Evolutionary conservation across 2,888 invertebrate genomes (phyloP), one percentile per base, ranked within the genome.

Genomic region (Fissipunctia ypsillon): DNA sequence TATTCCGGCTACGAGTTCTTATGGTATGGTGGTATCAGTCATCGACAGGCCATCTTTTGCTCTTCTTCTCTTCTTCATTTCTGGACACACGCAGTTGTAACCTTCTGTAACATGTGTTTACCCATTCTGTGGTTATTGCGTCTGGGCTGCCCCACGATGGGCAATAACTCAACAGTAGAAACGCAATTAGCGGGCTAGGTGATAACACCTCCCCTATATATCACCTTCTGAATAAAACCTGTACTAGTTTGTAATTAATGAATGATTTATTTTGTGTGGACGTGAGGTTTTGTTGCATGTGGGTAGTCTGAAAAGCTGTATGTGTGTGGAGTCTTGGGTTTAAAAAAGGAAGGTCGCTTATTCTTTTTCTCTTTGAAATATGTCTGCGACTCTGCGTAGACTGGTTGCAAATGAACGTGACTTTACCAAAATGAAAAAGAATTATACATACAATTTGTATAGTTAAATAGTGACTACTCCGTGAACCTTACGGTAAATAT

Each of bases 101-200:
- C 71, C 66, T 82, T 71, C 68, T 85, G 67, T 25, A 50, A 12
- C 38, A 59, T 41, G 38, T 25, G n/a, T 41, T 31, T 41, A 68
- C n/a, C 31, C 38, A 70, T 63, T 65, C 54, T 50, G 73, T 69
- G 76, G 83, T 84, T 84, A 86, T 84, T 85, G 82, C 71, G 86
- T 83, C 85, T 87, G 86, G 73, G 76, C 79, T 80, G 80, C 72
- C 85, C 78, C 82, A 84, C 78, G 78, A 72, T 85, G 81, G 87
- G 89, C 90, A 84, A 92, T 95, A 94, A 94, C 88, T 95, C 93
- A 94, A 84, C 89, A 80, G 90, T 88, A 90, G 90, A 91, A 93
- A 94, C 91, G 93, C 93, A 95, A 95, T 95, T 95, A 95, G 92
- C 91, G 89, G 88, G 89, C 88, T 92, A 93, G 93, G 92, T 93